phyloP scores from a whole-genome alignment of 1,140 invertebrate species.

The Cherax destructor region DNA sequence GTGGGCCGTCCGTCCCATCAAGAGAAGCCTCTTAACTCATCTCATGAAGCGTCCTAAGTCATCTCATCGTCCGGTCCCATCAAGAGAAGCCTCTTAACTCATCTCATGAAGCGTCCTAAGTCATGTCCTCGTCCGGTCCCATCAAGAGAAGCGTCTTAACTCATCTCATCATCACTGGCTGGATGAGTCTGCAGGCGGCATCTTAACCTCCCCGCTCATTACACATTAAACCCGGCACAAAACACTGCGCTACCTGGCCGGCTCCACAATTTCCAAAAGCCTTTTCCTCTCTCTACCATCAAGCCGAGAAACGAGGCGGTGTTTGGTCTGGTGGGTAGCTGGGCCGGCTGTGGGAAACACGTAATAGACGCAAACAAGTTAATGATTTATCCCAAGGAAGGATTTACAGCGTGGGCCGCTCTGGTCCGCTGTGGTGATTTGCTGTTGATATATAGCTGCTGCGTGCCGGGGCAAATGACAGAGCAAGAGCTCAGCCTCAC shows the following conservation, averaged over 20 bases:
- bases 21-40: too few relatives aligned
- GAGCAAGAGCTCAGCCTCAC: slow-evolving; percentile 43
- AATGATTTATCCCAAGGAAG: slow-evolving; percentile 52
- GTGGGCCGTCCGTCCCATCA: too few relatives aligned
- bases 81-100: too few relatives aligned
- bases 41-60: too few relatives aligned
- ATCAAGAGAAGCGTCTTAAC: not conserved
- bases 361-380: slow-evolving; percentile 51
- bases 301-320: not conserved
- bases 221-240: not conserved
- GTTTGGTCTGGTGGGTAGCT: not conserved
- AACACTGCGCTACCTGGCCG: not conserved
- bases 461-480: slow-evolving; percentile 54
- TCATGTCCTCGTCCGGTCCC: too few relatives aligned
- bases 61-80: too few relatives aligned
- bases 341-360: slow-evolving; percentile 3
- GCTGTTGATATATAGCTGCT: slow-evolving; percentile 39
- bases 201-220: not conserved
- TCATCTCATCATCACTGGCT: too few relatives aligned
- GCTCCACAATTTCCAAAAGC: not conserved
- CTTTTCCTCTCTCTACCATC: not conserved
- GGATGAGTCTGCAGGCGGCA: too few relatives aligned
- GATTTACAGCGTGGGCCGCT: slow-evolving; percentile 34
- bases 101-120: too few relatives aligned
- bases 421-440: slow-evolving; percentile 40